Base-by-base conservation (phyloP, 1,140 invertebrate species). In the Tetragnatha versicolor region DNA sequence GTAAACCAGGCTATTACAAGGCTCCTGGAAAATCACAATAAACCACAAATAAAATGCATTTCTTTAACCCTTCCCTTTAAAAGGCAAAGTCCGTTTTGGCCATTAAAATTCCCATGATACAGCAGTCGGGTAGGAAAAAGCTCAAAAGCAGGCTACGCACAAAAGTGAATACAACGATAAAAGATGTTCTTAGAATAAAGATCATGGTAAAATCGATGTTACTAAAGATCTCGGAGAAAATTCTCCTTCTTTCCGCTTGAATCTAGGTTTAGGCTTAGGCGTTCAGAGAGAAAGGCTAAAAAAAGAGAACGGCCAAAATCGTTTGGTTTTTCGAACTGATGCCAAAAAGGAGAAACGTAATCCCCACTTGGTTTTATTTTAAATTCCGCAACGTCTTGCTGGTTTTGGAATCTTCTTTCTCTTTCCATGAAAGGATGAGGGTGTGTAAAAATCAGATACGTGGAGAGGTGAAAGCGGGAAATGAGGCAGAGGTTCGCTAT, bases 101-200 rank as follows among this genome's bases (percentile, higher is more conserved):
- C 68, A 70, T 70, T 70, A 55, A 70, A 70, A 70, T 70, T 70
- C 49, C 68, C 68, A 55, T 27, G 49, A 70, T 55, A 39, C 68
- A 55, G 49, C 9, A 22, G n/a, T 9, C 25, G 47, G 25, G 35
- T 14, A 55, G 53, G 35, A 53, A 70, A 70, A 53, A 51, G 45
- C 22, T 7, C 22, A 37, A 69, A 68, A 70, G 22, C 12, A 55
- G 17, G 6, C 17, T 3, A 70, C 29, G 25, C 7, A 70, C 47
- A 25, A 55, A 53, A 55, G 12, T 10, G 45, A 68, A 70, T 55
- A 70, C 49, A 53, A 27, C 39, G 35, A 39, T 39, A 70, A 55
- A 68, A 70, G 68, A 27, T 55, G 68, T 70, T 70, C 31, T 70
- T 55, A 3, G 49, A 70, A 70, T 70, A 70, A 70, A 70, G 47